phyloP scores from a whole-genome alignment of 2,888 invertebrate species.

The Lepidochitona cinerea region DNA sequence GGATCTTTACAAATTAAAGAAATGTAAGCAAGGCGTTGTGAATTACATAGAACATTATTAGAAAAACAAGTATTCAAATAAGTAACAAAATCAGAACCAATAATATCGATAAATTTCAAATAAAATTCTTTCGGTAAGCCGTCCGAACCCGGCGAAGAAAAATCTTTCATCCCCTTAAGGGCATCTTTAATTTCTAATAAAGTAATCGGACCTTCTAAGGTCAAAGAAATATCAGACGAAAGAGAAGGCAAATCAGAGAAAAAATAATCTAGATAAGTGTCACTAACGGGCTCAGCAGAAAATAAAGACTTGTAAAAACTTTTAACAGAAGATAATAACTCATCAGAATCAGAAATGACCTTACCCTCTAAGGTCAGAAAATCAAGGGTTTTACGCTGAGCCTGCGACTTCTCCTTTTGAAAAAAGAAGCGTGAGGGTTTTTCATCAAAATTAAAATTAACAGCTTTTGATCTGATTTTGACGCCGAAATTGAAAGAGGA shows the following conservation, averaged over 20 bases:
- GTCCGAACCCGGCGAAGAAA: slow-evolving; percentile 6
- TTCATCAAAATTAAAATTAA: no score
- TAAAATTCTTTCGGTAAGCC: slow-evolving; percentile 8
- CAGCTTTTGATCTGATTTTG: no score
- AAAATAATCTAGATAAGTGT: not conserved
- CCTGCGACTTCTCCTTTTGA: no score
- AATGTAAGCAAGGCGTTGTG: not conserved
- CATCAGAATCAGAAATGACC: no score
- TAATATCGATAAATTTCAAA: slow-evolving; percentile 5
- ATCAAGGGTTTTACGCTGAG: no score
- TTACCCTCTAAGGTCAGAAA: no score
- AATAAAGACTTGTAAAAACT: not conserved
- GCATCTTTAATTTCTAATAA: not conserved
- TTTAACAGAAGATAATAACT: no score
- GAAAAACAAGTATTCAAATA: not conserved
- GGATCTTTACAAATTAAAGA: not conserved
- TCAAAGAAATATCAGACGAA: not conserved
- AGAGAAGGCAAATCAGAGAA: not conserved
- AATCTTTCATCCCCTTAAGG: slow-evolving; percentile 1
- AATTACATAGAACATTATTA: not conserved
- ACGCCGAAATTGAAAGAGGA: no score
- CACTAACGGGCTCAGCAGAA: not conserved
- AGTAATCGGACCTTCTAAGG: not conserved
- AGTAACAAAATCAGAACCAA: not conserved
- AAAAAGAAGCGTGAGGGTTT: no score